Evolutionary conservation across 2,888 invertebrate species (phyloP).

Genomic region (Cartodere bifasciata): DNA sequence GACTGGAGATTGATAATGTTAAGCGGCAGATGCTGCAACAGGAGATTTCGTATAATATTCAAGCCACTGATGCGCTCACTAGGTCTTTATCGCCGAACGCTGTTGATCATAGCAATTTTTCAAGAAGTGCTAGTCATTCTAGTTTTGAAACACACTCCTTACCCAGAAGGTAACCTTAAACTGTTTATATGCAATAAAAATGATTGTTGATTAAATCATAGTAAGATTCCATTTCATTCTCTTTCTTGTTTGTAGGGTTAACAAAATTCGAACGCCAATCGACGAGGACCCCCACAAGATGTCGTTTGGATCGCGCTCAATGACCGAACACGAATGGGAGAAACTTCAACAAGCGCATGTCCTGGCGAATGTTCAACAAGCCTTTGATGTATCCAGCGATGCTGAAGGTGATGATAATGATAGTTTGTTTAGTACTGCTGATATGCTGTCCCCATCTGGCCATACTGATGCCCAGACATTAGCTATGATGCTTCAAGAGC

Average conservation of each 20-base stretch:
- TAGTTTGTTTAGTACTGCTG: conserved; percentile 59
- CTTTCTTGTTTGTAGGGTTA: no score
- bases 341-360: conserved; percentile 86
- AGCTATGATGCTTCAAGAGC: conserved; percentile 98
- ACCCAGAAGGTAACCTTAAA: conserved; percentile 36
- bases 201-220: no score
- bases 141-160: conserved; percentile 68
- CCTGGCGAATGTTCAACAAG: conserved; percentile 82
- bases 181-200: no score
- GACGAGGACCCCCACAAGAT: conserved; percentile 47
- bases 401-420: conserved; percentile 69
- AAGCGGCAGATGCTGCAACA: conserved; percentile 79
- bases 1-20: conserved; percentile 83
- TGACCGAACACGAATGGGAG: conserved; percentile 79
- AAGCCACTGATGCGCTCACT: conserved; percentile 82
- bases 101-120: conserved; percentile 48
- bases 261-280: conserved; percentile 44
- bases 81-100: conserved; percentile 77
- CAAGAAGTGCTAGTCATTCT: conserved; percentile 62
- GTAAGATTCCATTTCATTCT: no score
- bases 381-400: conserved; percentile 80
- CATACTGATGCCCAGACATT: conserved; percentile 88
- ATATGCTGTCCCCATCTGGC: conserved; percentile 55
- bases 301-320: conserved; percentile 38
- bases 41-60: conserved; percentile 86